Conservation (phyloP, 2,113 vertebrate species). For the Coturnix japonica region DNA sequence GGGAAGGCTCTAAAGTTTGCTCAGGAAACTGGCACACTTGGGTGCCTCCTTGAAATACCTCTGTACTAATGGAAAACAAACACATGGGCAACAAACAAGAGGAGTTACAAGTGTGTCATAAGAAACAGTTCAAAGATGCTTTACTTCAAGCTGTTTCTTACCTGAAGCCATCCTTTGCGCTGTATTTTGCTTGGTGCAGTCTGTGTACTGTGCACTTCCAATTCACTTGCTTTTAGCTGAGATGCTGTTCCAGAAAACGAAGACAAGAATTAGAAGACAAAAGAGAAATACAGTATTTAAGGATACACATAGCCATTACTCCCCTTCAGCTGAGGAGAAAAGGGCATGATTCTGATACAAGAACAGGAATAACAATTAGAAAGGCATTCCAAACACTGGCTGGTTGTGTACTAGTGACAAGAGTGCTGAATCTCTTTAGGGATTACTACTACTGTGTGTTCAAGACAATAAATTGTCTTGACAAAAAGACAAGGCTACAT, state of each 20-base stretch:
- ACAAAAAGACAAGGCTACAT: no score
- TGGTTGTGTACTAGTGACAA: neutral
- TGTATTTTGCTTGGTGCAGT: constrained; percentile 85
- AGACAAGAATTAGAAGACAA: constrained; percentile 10
- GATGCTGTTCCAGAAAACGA: constrained; percentile 27
- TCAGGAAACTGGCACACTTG: neutral
- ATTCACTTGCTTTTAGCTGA: constrained; percentile 59
- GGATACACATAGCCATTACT: fast-evolving
- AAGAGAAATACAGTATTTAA: neutral
- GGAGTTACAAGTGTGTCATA: neutral
- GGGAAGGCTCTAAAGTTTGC: neutral
- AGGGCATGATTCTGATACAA: neutral
- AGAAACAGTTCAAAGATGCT: neutral
- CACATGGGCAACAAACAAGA: neutral
- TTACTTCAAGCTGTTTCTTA: constrained; percentile 53
- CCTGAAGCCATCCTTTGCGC: constrained; percentile 92
- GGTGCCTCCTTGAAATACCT: neutral
- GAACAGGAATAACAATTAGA: neutral
- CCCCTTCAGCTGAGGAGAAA: neutral
- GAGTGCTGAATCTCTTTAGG: neutral
- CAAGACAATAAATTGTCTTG: neutral
- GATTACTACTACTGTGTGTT: neutral
- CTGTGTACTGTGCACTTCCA: constrained; percentile 69
- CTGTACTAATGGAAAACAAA: neutral
- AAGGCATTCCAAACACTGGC: neutral